A percentile compares a stretch with the other conserved stretches of the same genome.
Evolutionary conservation across 1,140 invertebrate genomes (phyloP).

Genomic region (Zaprionus ornatus): DNA sequence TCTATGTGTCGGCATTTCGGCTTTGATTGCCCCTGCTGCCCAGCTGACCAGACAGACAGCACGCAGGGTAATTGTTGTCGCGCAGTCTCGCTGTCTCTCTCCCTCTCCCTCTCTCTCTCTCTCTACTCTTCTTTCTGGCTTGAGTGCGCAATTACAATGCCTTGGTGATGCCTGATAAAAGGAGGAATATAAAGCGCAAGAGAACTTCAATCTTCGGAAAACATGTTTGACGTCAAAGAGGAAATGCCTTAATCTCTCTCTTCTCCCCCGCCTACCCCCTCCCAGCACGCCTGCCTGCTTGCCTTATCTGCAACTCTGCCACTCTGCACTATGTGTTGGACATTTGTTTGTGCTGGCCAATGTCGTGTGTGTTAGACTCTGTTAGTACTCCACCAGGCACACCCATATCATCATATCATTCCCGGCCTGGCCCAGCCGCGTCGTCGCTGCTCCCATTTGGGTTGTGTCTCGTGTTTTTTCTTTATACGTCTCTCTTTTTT

Average conservation of each 20-base stretch:
- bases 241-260: conserved; percentile 75
- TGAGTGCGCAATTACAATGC: conserved; percentile 79
- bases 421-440: background rate
- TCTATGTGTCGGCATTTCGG: conserved; percentile 55
- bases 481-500: conserved; percentile 20
- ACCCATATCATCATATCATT: conserved; percentile 10
- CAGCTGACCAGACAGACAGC: conserved; percentile 46
- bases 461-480: conserved; percentile 5
- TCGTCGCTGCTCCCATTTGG: conserved; percentile 14
- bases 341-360: conserved; percentile 56
- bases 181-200: conserved; percentile 7
- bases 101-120: background rate
- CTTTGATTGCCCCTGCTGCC: conserved; percentile 65
- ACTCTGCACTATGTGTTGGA: conserved; percentile 42
- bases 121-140: conserved; percentile 9
- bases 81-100: conserved; percentile 19
- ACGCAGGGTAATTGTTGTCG: conserved; percentile 81
- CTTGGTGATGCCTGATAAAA: conserved; percentile 46
- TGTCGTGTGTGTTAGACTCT: background rate
- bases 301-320: conserved; percentile 19
- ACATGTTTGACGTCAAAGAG: conserved; percentile 77
- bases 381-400: background rate
- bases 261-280: background rate
- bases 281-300: conserved; percentile 7
- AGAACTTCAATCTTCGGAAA: conserved; percentile 42